Base-by-base conservation (phyloP, 2,113 vertebrate species). In the Pelobates fuscus region DNA sequence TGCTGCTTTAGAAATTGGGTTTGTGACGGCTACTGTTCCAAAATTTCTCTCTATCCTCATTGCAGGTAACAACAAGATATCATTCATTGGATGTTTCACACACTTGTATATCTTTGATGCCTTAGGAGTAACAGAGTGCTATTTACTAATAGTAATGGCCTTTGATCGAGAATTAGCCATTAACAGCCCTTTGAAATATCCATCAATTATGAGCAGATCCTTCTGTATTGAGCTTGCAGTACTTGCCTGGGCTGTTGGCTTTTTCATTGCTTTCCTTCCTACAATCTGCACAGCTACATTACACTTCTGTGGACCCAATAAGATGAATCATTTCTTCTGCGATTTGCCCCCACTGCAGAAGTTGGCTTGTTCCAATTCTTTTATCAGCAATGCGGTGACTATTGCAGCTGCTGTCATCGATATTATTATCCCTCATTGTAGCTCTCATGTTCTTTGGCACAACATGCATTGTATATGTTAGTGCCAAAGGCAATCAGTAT, bases 111-210 rank as follows among this genome's bases (percentile, higher is more conserved):
- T 79, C 8, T 84, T 81, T 14, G 21, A 75, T 49, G 67, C 70
- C 26, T 10, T 37, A 6, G 32, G 32, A 37, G 5, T 5, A 6
- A 10, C 32, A 6, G 65, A 54, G 41, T 78, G 81, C 43, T 63
- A 82, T 7, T 43, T 84, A 1, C 59, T 87, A 54, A 82, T 84
- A 3, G 78, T 82, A 12, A 85, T 84, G 85, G 80, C 83, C 18
- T 87, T 83, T 69, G 84, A 86, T 32, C 81, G 80, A 24, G 83
- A 84, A 67, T 80, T 85, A 60, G 86, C 83, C 12, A 81, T 87
- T 62, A 83, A 77, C 49, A 79, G 81, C 29, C 84, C 84, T 17
- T 44, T 87, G 18, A 82, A 72, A 52, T 87, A 87, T 37, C 78
- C 57, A 54, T 10, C 76, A 2, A 70, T 81, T 32, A 82, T 87